Conservation (phyloP, 2,797 vertebrate species). For the Merluccius polli region DNA sequence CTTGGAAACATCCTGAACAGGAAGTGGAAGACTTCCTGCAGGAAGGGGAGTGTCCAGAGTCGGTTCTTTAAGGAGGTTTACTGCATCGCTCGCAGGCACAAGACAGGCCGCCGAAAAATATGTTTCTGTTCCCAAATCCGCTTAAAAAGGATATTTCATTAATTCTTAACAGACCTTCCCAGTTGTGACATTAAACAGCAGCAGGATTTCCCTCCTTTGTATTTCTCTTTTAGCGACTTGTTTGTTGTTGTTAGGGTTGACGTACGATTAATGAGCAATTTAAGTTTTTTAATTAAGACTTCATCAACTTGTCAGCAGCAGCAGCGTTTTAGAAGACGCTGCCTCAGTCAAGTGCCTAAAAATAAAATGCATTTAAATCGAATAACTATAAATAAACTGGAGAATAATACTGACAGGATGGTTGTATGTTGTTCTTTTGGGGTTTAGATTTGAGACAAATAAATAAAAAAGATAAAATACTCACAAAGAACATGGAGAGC, state of each 20-base stretch:
- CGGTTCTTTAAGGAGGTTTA: background rate
- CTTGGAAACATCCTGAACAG: slow-evolving; percentile 39
- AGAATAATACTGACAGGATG: background rate
- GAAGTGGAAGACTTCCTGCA: slow-evolving; percentile 36
- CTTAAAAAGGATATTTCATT: background rate
- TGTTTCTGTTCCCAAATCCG: background rate
- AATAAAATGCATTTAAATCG: background rate
- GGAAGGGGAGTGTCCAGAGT: slow-evolving; percentile 33
- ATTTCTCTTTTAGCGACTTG: background rate
- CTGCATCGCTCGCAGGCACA: background rate
- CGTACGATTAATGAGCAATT: background rate
- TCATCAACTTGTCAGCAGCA: background rate
- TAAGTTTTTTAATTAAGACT: background rate
- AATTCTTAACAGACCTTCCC: background rate
- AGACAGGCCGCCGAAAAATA: background rate
- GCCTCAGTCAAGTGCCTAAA: background rate
- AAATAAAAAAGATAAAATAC: slow-evolving; percentile 58
- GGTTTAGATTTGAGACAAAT: background rate
- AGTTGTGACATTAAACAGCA: background rate
- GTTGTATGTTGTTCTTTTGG: background rate
- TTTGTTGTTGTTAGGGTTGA: background rate
- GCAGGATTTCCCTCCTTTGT: background rate
- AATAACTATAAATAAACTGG: background rate
- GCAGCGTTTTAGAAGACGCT: too few species aligned
- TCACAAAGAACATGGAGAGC: slow-evolving; percentile 98